Conservation (phyloP, 2,797 vertebrate species). For the Etheostoma nigrum region DNA sequence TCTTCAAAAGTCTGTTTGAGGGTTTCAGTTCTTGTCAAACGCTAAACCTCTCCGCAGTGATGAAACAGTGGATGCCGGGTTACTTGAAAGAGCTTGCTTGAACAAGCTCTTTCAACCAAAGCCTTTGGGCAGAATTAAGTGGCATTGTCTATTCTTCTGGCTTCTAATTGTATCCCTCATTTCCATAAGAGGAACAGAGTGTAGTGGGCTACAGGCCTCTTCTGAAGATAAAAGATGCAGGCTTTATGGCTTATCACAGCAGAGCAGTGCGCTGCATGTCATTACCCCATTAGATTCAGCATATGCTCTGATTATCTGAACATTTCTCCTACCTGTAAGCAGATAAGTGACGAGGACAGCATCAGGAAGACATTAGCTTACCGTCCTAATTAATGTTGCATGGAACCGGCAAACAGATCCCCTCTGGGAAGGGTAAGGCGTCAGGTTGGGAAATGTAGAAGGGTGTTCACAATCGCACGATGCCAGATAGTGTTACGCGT, state of each 20-base stretch:
- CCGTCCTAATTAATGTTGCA: constrained; percentile 48
- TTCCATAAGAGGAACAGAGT: constrained; percentile 22
- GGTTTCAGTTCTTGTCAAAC: neutral
- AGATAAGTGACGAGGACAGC: neutral
- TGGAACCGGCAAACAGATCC: constrained; percentile 2
- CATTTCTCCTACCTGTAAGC: constrained; percentile 16
- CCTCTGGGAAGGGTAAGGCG: constrained; percentile 9
- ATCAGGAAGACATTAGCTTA: constrained; percentile 41
- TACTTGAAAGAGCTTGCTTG: neutral
- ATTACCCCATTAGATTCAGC: constrained; percentile 40
- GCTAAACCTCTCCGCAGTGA: neutral
- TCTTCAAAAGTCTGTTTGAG: neutral
- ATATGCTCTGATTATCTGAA: constrained; percentile 28
- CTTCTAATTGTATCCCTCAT: constrained; percentile 41
- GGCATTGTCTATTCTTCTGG: constrained; percentile 7
- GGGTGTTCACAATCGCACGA: constrained; percentile 18
- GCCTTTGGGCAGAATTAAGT: neutral
- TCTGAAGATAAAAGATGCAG: constrained; percentile 20
- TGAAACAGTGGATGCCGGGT: neutral
- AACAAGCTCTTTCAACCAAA: constrained; percentile 15
- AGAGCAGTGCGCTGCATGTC: neutral
- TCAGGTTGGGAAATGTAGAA: constrained; percentile 27
- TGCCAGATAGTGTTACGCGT: constrained; percentile 35
- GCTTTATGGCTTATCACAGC: constrained; percentile 30
- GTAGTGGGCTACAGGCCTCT: neutral